Evolutionary conservation across 1,140 invertebrate species (phyloP).

Genomic region (Conus ventricosus): DNA sequence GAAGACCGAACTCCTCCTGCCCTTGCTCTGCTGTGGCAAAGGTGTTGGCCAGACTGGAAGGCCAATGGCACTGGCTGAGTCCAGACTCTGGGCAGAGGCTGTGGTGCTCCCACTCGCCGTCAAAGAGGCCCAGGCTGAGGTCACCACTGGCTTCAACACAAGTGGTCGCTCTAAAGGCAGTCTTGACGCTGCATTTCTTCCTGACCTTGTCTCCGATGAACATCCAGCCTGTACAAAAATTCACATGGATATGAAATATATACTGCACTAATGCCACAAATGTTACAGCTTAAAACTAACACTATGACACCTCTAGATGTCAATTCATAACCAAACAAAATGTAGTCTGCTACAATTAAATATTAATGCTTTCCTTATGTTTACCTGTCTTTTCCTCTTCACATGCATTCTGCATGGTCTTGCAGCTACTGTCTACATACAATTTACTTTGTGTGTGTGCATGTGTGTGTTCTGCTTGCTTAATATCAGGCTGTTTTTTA

Average conservation of each 20-base stretch:
- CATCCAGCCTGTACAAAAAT: background rate
- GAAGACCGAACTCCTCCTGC: conserved; percentile 42
- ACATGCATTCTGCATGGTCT: too few relatives aligned
- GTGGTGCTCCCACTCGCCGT: background rate
- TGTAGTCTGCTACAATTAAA: too few relatives aligned
- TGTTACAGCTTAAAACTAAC: too few relatives aligned
- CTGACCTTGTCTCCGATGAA: background rate
- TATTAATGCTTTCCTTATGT: too few relatives aligned
- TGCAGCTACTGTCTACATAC: too few relatives aligned
- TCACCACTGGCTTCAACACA: conserved; percentile 35
- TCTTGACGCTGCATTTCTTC: background rate
- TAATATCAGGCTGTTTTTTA: too few relatives aligned
- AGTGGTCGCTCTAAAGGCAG: conserved; percentile 27
- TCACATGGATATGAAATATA: background rate
- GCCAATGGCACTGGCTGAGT: conserved; percentile 23
- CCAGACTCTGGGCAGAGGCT: background rate
- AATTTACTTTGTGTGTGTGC: too few relatives aligned
- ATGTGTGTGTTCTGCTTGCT: too few relatives aligned
- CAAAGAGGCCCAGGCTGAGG: conserved; percentile 31
- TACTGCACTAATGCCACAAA: too few relatives aligned
- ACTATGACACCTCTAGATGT: too few relatives aligned
- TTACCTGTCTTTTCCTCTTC: too few relatives aligned
- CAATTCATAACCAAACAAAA: too few relatives aligned
- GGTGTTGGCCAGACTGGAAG: conserved; percentile 39
- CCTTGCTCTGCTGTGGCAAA: conserved; percentile 35